A percentile compares a stretch with the other conserved stretches of the same genome.
phyloP scores from a whole-genome alignment of 2,797 vertebrate genomes.

The Perodicticus potto region DNA sequence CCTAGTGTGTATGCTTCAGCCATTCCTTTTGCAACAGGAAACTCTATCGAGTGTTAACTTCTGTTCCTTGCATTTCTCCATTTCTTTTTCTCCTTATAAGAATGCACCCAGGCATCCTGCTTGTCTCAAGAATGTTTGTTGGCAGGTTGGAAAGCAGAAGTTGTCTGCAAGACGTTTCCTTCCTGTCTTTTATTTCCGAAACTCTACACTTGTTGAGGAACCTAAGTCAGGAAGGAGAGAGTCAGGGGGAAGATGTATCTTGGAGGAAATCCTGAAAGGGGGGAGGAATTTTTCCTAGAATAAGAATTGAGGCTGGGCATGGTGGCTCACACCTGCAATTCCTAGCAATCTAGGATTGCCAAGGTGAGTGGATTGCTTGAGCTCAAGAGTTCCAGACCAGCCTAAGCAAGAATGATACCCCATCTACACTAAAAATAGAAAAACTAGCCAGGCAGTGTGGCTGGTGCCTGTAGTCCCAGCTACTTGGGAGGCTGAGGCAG shows the following conservation, averaged over 20 bases:
- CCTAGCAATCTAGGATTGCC: too few relatives aligned
- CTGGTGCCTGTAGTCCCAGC: too few relatives aligned
- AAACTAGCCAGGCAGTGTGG: too few relatives aligned
- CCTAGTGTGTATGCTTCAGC: background rate
- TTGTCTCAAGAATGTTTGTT: constrained; percentile 23
- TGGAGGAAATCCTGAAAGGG: constrained; percentile 10
- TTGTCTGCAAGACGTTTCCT: constrained; percentile 38
- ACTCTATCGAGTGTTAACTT: constrained; percentile 8
- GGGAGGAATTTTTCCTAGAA: background rate
- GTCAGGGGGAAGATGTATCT: background rate
- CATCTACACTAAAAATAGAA: too few relatives aligned
- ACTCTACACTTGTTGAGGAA: background rate
- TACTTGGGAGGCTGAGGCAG: too few relatives aligned
- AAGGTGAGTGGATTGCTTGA: too few relatives aligned
- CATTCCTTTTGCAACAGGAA: background rate
- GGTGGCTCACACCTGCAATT: too few relatives aligned
- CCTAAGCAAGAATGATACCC: too few relatives aligned
- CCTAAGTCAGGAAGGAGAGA: background rate
- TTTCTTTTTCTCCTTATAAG: background rate
- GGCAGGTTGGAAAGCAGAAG: constrained; percentile 65
- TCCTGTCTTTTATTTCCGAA: constrained; percentile 43
- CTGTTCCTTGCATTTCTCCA: background rate
- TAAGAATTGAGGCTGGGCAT: background rate
- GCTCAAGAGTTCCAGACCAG: too few relatives aligned
- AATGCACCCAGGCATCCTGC: background rate